Conservation (phyloP, 2,797 vertebrate genomes). For the Luscinia luscinia region DNA sequence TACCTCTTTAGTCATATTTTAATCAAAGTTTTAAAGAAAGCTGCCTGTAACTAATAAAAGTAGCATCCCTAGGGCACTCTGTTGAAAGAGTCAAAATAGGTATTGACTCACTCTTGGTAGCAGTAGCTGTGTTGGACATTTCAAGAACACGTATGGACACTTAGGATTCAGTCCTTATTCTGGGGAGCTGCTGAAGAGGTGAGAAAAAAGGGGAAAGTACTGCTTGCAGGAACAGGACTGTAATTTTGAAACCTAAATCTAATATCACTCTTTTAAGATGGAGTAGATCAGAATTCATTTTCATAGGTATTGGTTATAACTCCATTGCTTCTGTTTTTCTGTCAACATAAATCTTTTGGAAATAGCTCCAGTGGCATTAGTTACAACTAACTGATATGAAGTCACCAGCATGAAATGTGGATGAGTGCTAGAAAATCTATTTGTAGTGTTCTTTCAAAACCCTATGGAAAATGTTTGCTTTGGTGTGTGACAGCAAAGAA, state of each 20-base stretch:
- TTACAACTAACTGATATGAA: background rate
- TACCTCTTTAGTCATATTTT: slow-evolving; percentile 41
- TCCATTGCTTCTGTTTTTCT: background rate
- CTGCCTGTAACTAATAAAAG: background rate
- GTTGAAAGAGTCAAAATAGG: background rate
- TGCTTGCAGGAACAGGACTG: background rate
- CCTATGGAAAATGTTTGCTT: background rate
- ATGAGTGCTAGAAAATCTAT: background rate
- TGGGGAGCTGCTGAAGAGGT: background rate
- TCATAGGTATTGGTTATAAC: background rate
- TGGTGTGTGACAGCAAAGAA: background rate
- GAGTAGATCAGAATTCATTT: background rate
- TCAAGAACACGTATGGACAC: background rate
- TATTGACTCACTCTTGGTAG: background rate
- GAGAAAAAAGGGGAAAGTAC: background rate
- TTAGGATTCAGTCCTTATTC: background rate
- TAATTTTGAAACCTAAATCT: background rate
- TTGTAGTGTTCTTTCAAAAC: background rate
- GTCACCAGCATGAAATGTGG: background rate
- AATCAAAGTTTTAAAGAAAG: slow-evolving; percentile 40
- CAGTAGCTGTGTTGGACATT: background rate
- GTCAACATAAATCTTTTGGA: background rate
- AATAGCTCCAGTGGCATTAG: background rate
- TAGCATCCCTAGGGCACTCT: background rate
- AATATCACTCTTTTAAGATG: background rate